Percentiles rank a stretch among this genome's conserved stretches.
Conservation (phyloP, 2,113 vertebrate species). For the Heloderma charlesbogerti region DNA sequence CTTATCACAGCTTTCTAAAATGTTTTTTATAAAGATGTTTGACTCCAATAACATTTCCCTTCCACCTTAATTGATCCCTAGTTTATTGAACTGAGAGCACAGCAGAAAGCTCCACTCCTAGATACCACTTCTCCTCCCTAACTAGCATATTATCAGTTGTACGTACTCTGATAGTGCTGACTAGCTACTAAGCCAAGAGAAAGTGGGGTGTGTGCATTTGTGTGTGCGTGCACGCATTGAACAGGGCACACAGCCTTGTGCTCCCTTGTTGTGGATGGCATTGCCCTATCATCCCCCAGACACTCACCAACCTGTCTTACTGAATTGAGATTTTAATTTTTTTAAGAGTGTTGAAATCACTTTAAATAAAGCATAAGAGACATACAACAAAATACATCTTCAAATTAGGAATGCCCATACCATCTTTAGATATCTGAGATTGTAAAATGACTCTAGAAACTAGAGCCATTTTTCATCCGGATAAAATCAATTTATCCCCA, state of each 20-base stretch:
- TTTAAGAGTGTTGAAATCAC: background rate
- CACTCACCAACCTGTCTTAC: background rate
- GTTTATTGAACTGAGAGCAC: background rate
- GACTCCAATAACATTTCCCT: background rate
- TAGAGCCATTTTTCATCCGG: background rate
- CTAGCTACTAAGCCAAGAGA: background rate
- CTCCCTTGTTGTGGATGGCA: background rate
- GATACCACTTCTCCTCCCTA: background rate
- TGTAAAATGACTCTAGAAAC: background rate
- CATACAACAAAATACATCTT: no score
- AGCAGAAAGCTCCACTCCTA: background rate
- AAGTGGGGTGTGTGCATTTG: background rate
- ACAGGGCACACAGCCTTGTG: background rate
- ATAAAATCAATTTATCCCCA: background rate
- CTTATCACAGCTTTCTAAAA: background rate
- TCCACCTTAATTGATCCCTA: background rate
- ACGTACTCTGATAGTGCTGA: background rate
- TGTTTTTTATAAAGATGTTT: background rate
- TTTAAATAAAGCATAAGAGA: background rate
- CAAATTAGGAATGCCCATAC: background rate
- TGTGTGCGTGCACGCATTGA: no score
- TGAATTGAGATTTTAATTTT: background rate
- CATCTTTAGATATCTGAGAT: background rate
- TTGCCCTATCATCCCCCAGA: background rate
- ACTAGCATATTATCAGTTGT: background rate